Evolutionary conservation across 2,888 invertebrate species (phyloP).

Genomic region (Leptarthrus brevirostris): DNA sequence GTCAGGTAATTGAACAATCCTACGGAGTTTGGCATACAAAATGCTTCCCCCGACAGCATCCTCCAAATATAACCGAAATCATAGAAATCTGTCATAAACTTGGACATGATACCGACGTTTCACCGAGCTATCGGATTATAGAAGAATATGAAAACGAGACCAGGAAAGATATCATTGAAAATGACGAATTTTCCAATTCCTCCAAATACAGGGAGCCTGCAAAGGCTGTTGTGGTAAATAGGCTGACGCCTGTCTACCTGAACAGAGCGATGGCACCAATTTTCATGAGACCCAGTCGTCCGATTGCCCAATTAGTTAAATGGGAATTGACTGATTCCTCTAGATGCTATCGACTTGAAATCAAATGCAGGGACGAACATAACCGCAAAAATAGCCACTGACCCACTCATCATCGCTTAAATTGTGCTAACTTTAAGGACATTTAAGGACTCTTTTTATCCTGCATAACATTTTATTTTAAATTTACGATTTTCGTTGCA

Average conservation of each 20-base stretch:
- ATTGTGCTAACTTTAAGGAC: neutral
- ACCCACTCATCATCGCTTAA: neutral
- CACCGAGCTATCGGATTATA: slow-evolving; percentile 63
- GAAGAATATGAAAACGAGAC: slow-evolving; percentile 57
- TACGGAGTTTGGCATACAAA: slow-evolving; percentile 80
- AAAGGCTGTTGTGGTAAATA: slow-evolving; percentile 63
- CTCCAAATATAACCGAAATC: slow-evolving; percentile 68
- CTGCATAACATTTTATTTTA: too few species aligned
- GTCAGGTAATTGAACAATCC: slow-evolving; percentile 74
- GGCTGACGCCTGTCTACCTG: slow-evolving; percentile 63
- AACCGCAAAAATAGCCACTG: too few species aligned
- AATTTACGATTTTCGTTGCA: too few species aligned
- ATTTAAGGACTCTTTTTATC: neutral
- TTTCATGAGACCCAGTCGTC: slow-evolving; percentile 64
- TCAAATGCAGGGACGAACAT: slow-evolving; percentile 61
- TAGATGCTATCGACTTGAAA: slow-evolving; percentile 63
- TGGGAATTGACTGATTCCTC: slow-evolving; percentile 64
- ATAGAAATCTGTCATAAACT: slow-evolving; percentile 72
- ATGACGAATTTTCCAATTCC: neutral
- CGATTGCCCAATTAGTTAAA: slow-evolving; percentile 63
- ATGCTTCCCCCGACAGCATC: slow-evolving; percentile 72
- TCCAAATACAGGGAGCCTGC: slow-evolving; percentile 61
- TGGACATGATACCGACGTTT: slow-evolving; percentile 70
- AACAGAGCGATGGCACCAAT: slow-evolving; percentile 61
- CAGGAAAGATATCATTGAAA: neutral